Conservation (phyloP, 2,797 vertebrate genomes). For the Girardinus metallicus region DNA sequence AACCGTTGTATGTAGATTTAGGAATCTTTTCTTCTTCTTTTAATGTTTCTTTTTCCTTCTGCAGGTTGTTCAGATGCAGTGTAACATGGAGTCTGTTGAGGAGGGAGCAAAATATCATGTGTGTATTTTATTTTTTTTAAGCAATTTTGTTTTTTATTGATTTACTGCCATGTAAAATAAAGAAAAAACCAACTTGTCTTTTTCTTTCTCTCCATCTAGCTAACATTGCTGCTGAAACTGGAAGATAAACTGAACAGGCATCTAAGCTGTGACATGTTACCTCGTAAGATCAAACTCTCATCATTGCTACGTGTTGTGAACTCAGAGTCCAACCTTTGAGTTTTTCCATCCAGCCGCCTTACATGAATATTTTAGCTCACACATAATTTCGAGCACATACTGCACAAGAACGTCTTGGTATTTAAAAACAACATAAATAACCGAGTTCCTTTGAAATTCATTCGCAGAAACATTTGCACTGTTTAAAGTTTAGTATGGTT, state of each 20-base stretch:
- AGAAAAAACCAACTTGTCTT: background rate
- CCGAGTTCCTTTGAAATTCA: constrained; percentile 32
- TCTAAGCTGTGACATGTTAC: constrained; percentile 96
- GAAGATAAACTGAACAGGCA: constrained; percentile 98
- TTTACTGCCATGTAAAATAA: background rate
- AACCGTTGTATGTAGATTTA: background rate
- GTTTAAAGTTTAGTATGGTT: background rate
- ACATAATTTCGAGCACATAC: background rate
- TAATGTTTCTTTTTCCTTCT: background rate
- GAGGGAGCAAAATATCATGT: constrained; percentile 94
- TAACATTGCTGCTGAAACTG: constrained; percentile 95
- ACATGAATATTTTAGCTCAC: background rate
- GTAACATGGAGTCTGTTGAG: constrained; percentile 92
- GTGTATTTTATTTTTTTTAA: constrained; percentile 4
- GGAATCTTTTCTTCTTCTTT: background rate
- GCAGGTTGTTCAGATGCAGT: constrained; percentile 96
- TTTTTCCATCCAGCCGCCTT: background rate
- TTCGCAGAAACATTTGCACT: background rate
- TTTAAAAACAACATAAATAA: background rate
- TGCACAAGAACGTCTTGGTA: background rate
- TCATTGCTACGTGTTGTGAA: background rate
- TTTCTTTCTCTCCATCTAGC: constrained; percentile 69
- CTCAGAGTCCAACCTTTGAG: background rate
- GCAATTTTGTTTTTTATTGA: background rate
- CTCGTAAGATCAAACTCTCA: constrained; percentile 72